Conservation (phyloP, 2,113 vertebrate species). For the Lepus timidus region DNA sequence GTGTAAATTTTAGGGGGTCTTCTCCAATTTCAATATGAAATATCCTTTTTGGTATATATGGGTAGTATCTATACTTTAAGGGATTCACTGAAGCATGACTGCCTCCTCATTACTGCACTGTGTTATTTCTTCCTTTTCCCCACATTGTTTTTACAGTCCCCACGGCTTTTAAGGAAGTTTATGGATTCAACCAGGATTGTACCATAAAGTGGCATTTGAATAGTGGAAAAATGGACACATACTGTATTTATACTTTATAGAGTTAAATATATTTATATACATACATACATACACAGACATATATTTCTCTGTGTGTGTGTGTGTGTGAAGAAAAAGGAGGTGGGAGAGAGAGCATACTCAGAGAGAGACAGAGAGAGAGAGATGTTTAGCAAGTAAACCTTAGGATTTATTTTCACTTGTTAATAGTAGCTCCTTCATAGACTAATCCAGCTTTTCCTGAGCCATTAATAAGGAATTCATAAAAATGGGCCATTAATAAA, state of each 20-base stretch:
- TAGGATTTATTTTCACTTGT: constrained; percentile 62
- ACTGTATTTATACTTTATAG: neutral
- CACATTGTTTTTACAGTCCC: neutral
- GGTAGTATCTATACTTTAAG: neutral
- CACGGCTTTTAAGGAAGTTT: constrained; percentile 40
- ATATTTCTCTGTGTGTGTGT: neutral
- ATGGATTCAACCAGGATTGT: constrained; percentile 35
- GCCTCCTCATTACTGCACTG: neutral
- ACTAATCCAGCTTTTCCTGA: constrained; percentile 33
- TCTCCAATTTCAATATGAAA: neutral
- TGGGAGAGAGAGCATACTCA: neutral
- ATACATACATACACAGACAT: neutral
- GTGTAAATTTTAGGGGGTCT: no score
- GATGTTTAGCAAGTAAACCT: constrained; percentile 1
- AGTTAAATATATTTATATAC: neutral
- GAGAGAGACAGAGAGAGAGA: neutral
- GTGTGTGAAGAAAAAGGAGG: no score
- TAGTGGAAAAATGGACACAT: neutral
- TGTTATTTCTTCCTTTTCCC: constrained; percentile 42
- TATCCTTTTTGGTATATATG: neutral
- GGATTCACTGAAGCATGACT: constrained; percentile 30
- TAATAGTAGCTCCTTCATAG: constrained; percentile 1
- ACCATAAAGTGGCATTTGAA: neutral
- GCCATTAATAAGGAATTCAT: constrained; percentile 70
- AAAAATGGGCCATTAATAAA: constrained; percentile 63